Base-by-base conservation (phyloP, 2,113 vertebrate species). In the Phalacrocorax aristotelis region DNA sequence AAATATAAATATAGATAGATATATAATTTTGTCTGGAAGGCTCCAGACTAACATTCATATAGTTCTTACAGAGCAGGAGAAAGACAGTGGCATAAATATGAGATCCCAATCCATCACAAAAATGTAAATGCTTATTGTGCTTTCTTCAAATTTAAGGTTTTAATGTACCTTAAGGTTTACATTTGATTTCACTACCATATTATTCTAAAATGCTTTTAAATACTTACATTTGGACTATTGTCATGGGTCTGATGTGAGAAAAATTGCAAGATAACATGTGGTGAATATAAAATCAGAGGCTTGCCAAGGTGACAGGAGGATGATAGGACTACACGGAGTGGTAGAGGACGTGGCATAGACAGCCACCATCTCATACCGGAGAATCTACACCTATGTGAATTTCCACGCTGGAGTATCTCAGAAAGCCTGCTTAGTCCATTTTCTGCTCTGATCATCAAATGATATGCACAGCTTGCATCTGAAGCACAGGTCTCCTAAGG, bases 131-230 rank as follows among this genome's bases (percentile, higher is more conserved):
- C 19, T 92, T 72, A 36, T 23, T 34, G 16, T n/a, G 15, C 11
- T 81, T 48, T 82, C 38, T 55, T 92, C 66, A 72, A 94, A 65
- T 16, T 83, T 60, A 44, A 78, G 60, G 17, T 27, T 75, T 89
- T 54, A 86, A 77, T 20, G 27, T 65, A 89, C 51, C 15, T 88
- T 75, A 32, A 62, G 52, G 66, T 46, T 93, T 91, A 70, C 25
- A 21, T 79, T 77, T 79, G 21, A 20, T 32, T 96, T 82, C 74
- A 51, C 40, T 86, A 65, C 12, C 19, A 27, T 79, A 87, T 68
- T 90, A 62, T 87, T 80, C 68, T 72, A 75, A 94, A 94, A 90
- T 93, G 22, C 17, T 89, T 97, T 71, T 25, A 90, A 91, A 89
- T 77, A 51, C 55, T 87, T 88, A 29, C 48, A 15, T 57, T 66